Conservation (phyloP, 2,797 vertebrate species). For the Melopsittacus undulatus region DNA sequence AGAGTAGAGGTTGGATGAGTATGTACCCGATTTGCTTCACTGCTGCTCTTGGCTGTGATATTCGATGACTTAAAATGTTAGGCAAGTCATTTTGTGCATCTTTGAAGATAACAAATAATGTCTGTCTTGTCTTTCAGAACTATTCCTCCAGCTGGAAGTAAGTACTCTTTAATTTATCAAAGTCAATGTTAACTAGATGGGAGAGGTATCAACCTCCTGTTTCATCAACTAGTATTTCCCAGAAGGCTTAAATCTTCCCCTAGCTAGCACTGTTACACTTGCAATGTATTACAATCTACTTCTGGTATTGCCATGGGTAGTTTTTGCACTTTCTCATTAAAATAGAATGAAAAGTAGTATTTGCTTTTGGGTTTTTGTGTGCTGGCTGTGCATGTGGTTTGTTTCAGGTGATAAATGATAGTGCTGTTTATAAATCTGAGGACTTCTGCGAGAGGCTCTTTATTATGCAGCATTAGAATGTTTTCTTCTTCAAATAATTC, state of each 20-base stretch:
- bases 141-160: conserved; percentile 97
- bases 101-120: not conserved
- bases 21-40: rapidly evolving
- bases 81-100: not conserved
- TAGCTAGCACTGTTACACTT: not conserved
- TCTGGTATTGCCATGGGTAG: not conserved
- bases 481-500: not conserved
- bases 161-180: conserved; percentile 64
- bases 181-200: not conserved
- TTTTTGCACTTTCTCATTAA: not conserved
- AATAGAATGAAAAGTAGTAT: not conserved
- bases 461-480: not conserved
- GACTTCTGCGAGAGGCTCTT: not conserved
- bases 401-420: not conserved
- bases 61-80: not conserved
- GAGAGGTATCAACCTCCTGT: not conserved
- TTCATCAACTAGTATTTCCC: not conserved
- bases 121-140: conserved; percentile 82
- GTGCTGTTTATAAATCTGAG: not conserved
- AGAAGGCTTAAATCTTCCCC: not conserved
- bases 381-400: not conserved
- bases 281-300: not conserved
- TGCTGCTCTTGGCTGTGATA: not conserved
- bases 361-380: not conserved
- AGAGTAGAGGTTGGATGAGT: not conserved